A percentile compares a stretch with the other conserved stretches of the same genome.
phyloP scores from a whole-genome alignment of 2,888 invertebrate species.

The Entomobrya proxima region DNA sequence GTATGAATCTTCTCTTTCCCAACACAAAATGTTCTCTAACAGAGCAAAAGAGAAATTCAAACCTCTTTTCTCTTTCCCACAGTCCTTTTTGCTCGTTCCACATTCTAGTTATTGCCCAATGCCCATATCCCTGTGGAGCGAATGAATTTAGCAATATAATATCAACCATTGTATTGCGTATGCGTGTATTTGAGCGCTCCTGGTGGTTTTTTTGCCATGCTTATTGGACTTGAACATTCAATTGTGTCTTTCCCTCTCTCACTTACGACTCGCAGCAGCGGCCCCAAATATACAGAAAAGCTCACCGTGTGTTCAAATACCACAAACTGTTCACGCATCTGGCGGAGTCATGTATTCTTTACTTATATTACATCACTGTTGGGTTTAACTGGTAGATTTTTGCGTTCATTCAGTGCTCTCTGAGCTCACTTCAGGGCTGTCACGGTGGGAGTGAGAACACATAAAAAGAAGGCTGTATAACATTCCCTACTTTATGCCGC shows the following conservation, averaged over 20 bases:
- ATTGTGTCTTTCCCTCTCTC: constrained; percentile 34
- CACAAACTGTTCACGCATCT: not conserved
- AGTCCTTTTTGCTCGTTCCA: constrained; percentile 34
- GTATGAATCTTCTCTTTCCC: not conserved
- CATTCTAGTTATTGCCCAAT: constrained; percentile 64
- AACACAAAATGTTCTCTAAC: constrained; percentile 22
- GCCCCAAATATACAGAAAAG: not conserved
- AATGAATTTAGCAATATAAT: constrained; percentile 63
- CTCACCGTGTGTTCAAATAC: not conserved
- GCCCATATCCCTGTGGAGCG: constrained; percentile 59
- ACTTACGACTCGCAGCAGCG: not conserved
- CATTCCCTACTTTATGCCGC: constrained; percentile 58
- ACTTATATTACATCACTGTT: constrained; percentile 5
- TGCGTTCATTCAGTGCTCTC: constrained; percentile 30
- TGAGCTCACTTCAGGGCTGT: constrained; percentile 41
- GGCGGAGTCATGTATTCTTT: not conserved
- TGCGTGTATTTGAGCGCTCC: constrained; percentile 38
- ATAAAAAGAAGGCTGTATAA: constrained; percentile 54
- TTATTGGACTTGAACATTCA: constrained; percentile 66
- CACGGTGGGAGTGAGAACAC: constrained; percentile 51
- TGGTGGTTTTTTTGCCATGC: constrained; percentile 59
- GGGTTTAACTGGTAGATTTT: not conserved
- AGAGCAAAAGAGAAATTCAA: constrained; percentile 45
- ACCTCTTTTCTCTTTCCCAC: constrained; percentile 41
- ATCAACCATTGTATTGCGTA: constrained; percentile 34